Conservation (phyloP, 2,888 invertebrate species). For the Hyppa rectilinea region DNA sequence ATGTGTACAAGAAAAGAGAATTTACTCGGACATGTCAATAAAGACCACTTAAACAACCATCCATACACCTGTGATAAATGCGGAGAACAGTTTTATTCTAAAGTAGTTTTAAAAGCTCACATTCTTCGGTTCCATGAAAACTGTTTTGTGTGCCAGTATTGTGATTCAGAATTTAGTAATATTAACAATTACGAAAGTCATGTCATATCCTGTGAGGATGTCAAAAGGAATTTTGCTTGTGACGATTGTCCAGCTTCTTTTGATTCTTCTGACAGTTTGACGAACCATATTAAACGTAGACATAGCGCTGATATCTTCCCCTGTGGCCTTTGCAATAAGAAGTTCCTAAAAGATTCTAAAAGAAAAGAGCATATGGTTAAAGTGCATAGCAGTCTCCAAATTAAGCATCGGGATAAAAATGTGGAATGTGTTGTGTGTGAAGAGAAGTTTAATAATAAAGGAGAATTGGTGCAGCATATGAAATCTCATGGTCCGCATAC, state of each 20-base stretch:
- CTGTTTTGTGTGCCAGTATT: conserved; percentile 71
- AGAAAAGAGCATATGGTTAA: conserved; percentile 73
- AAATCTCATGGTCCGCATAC: conserved; percentile 47
- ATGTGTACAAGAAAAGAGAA: conserved; percentile 73
- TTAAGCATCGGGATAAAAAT: conserved; percentile 61
- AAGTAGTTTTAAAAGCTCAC: conserved; percentile 71
- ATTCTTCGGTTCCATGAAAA: conserved; percentile 73
- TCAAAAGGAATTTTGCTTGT: conserved; percentile 67
- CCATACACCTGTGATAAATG: conserved; percentile 77
- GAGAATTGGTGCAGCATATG: conserved; percentile 73
- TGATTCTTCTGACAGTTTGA: conserved; percentile 64
- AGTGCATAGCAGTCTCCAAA: conserved; percentile 73
- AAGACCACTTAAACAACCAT: conserved; percentile 77
- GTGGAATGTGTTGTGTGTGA: conserved; percentile 49
- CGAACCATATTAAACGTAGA: conserved; percentile 67
- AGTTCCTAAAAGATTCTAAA: conserved; percentile 59
- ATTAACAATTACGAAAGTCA: conserved; percentile 67
- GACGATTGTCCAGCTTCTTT: conserved; percentile 75
- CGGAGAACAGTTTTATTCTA: conserved; percentile 76
- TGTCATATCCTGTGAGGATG: conserved; percentile 66
- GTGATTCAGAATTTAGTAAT: conserved; percentile 73
- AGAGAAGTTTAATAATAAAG: conserved; percentile 68
- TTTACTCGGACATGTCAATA: conserved; percentile 76
- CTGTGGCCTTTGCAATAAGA: conserved; percentile 72
- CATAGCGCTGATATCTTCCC: conserved; percentile 71